A percentile compares a stretch with the other conserved stretches of the same genome.
Evolutionary conservation across 2,888 invertebrate species (phyloP).

Genomic region (Azorinus chamasolen): DNA sequence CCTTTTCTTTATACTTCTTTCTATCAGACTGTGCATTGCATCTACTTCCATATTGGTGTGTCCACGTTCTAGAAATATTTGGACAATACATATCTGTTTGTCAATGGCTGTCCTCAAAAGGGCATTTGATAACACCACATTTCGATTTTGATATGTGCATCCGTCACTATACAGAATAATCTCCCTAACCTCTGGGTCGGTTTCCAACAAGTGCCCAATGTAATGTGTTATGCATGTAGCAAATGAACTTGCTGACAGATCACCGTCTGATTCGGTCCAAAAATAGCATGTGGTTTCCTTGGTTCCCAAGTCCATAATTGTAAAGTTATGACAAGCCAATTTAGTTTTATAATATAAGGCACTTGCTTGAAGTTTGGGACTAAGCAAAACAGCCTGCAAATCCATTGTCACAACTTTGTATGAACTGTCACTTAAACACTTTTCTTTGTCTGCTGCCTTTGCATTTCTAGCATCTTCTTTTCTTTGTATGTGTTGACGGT

Average conservation of each 20-base stretch:
- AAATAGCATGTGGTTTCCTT: constrained; percentile 53
- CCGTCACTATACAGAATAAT: constrained; percentile 60
- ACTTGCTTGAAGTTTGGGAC: constrained; percentile 40
- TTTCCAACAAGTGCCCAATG: not conserved
- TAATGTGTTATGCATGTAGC: constrained; percentile 2
- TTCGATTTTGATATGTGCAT: constrained; percentile 51
- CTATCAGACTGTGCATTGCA: constrained; percentile 56
- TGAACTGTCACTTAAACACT: not conserved
- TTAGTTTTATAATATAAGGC: constrained; percentile 61
- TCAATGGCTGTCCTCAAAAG: not conserved
- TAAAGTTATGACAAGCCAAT: constrained; percentile 58
- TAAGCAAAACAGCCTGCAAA: constrained; percentile 34
- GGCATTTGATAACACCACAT: constrained; percentile 40
- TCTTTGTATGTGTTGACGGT: constrained; percentile 16
- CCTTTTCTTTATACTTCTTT: constrained; percentile 37
- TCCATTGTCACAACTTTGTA: constrained; percentile 38
- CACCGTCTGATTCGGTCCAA: constrained; percentile 56
- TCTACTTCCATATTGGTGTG: constrained; percentile 56
- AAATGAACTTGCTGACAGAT: constrained; percentile 23
- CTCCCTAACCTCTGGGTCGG: constrained; percentile 13
- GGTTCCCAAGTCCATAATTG: constrained; percentile 31
- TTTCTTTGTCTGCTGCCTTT: constrained; percentile 34
- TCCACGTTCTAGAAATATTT: constrained; percentile 45
- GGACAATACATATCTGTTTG: not conserved
- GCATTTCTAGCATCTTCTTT: constrained; percentile 24